These are phyloP conservation scores for Dinoponera quadriceps DNA, from an alignment of 1,140 invertebrate species.

Conservation along the genomic window DNA sequence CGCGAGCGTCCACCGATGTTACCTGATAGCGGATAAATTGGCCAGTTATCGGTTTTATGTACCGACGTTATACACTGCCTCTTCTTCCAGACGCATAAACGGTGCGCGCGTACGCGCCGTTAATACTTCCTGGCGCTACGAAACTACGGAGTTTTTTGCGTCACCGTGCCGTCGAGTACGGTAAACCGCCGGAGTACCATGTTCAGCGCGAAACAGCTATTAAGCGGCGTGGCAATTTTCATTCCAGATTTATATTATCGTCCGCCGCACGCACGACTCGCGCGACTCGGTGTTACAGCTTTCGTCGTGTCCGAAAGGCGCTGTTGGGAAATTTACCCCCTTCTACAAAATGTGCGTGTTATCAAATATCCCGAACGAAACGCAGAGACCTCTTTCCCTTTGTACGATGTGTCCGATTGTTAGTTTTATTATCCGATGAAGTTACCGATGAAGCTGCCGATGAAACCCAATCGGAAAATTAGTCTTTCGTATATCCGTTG, in stretches of 20 bases:
- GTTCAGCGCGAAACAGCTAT: not conserved
- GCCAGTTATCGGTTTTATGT: slow-evolving; percentile 5
- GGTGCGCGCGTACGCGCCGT: slow-evolving; percentile 5
- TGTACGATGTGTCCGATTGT: too few species aligned
- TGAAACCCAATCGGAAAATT: too few species aligned
- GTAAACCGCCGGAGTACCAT: not conserved
- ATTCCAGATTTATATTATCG: not conserved
- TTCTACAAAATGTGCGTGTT: too few species aligned
- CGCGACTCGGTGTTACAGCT: not conserved
- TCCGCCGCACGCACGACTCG: not conserved
- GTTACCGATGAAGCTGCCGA: too few species aligned
- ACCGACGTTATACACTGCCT: not conserved
- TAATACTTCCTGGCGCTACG: slow-evolving; percentile 18
- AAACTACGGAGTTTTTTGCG: not conserved
- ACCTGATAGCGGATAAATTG: slow-evolving; percentile 33
- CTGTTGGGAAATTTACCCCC: not conserved
- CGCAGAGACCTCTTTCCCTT: too few species aligned
- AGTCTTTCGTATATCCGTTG: too few species aligned
- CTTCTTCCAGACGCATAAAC: slow-evolving; percentile 8
- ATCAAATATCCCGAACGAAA: too few species aligned
- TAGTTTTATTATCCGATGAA: too few species aligned
- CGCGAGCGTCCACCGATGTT: slow-evolving; percentile 5
- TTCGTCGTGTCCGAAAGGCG: not conserved
- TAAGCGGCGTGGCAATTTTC: slow-evolving; percentile 8
- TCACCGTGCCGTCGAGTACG: not conserved